Percentiles rank a stretch among this genome's conserved stretches.
Evolutionary conservation across 2,888 invertebrate species (phyloP).

Genomic region (Tetheella fluctuosa): DNA sequence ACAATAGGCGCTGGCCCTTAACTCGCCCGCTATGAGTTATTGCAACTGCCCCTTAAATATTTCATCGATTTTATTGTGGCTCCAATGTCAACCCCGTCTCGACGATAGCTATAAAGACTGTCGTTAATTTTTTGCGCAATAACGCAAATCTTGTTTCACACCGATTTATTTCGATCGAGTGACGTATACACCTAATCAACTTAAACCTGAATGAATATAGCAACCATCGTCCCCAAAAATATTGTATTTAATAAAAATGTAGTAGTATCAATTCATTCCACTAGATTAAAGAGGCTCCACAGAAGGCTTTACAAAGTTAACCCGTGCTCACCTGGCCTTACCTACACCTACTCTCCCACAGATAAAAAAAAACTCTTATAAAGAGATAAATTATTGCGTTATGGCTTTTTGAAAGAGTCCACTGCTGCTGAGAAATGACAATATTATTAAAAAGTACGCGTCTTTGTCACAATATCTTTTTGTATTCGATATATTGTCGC

Average conservation of each 20-base stretch:
- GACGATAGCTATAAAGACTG: constrained; percentile 72
- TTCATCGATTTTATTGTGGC: constrained; percentile 84
- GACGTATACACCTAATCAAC: neutral
- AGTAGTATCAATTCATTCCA: constrained; percentile 14
- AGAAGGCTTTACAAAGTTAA: constrained; percentile 62
- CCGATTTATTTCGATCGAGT: constrained; percentile 45
- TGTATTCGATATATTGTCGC: constrained; percentile 84
- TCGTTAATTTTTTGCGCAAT: constrained; percentile 67
- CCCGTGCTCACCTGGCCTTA: constrained; percentile 79
- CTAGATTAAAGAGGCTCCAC: constrained; percentile 28
- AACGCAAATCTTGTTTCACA: constrained; percentile 60
- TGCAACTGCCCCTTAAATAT: constrained; percentile 74
- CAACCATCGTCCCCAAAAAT: neutral
- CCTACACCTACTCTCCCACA: constrained; percentile 67
- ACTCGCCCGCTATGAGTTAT: constrained; percentile 71
- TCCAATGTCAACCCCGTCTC: constrained; percentile 82
- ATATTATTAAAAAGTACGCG: constrained; percentile 84
- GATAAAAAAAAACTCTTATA: constrained; percentile 82
- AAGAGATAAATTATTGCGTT: constrained; percentile 84
- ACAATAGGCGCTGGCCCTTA: constrained; percentile 60
- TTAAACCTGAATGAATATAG: neutral
- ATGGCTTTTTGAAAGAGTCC: constrained; percentile 84
- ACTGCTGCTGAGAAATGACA: constrained; percentile 84
- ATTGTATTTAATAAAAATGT: neutral
- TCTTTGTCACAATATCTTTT: constrained; percentile 84